Evolutionary conservation across 2,797 vertebrate species (phyloP), one percentile per base, ranked within the genome.

Genomic region (Eulemur coronatus): DNA sequence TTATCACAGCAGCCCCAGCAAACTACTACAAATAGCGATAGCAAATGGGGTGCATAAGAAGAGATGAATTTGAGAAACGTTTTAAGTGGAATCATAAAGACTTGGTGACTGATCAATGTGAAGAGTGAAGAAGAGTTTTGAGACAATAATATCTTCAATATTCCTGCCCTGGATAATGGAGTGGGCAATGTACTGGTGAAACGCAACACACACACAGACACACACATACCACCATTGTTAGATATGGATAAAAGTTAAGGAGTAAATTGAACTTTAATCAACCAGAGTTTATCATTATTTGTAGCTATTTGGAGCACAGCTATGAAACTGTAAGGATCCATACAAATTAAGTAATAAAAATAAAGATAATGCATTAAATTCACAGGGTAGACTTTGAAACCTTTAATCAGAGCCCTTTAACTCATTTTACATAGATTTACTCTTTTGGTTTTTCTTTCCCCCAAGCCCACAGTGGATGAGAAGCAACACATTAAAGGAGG

Each of bases 71-170:
- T 69, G 69, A 91, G 65, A 87, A 80, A 70, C 80, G 63, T 43
- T 92, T 61, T 65, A 72, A 59, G n/a, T 94, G 46, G 24, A 85
- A 89, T 90, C 43, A 38, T 67, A 75, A 46, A 20, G 35, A 79
- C 28, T 63, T 75, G 85, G 3, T 30, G 84, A 50, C 14, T 92
- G 72, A 90, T 96, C 94, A 98, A 81, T 85, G 84, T 98, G 97
- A 97, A 94, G 94, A 81, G 88, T 97, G 97, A 85, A 82, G 61
- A 86, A 69, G 22, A 85, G 5, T 38, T 52, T 80, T 79, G 41
- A 82, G n/a, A 89, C 61, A 57, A 48, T 78, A 65, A 43, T 84
- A n/a, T n/a, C 59, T 52, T 84, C 17, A 69, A 18, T 81, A 43
- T 95, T 93, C 70, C 70, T 28, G 26, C 14, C 28, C 7, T 86